Evolutionary conservation across 2,113 vertebrate species (phyloP), one percentile per base, ranked within the genome.

Genomic region (Anguilla japonica): DNA sequence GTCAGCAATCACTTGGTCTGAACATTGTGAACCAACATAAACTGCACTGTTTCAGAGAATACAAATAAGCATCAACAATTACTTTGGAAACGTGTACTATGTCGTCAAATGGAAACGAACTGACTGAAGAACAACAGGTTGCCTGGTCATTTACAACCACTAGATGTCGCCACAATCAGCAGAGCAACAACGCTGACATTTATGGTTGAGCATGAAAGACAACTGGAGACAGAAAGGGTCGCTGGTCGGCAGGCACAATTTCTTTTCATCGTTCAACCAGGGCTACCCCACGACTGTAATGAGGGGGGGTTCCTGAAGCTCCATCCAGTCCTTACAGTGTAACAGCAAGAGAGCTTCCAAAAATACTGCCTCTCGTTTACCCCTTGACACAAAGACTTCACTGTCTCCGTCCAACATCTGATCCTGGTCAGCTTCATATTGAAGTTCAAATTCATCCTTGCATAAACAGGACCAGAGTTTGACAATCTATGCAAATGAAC

Each of bases 131-230:
- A 75, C n/a, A 34, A 75, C 71, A 75, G 71, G n/a, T 34, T 75
- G 71, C 26, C 1, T 29, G 40, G 39, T 7, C 75, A 40, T 41
- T 40, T 57, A 2, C 41, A 11, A 26, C 78, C 84, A 85, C 78
- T 60, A 71, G 84, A 80, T 85, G 78, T 50, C 8, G 50, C 41
- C 41, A 79, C 79, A 41, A 53, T 34, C 46, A 83, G 50, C 14
- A 56, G 53, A 34, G 50, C 41, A 1, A 81, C 15, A 41, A 84
- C 57, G n/a, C 71, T 29, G 7, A 9, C n/a, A 75, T 34, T 71
- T 71, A 3, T 34, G 3, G 57, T 3, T n/a, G 26, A n/a, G 63
- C 63, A 0, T 71, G 63, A 22, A n/a, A 71, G 22, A n/a, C 3
- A n/a, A n/a, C 63, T 71, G 4, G 22, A n/a, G 26, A 71, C 63